Base-by-base conservation (phyloP, 1,140 invertebrate species). In the Sitophilus oryzae region DNA sequence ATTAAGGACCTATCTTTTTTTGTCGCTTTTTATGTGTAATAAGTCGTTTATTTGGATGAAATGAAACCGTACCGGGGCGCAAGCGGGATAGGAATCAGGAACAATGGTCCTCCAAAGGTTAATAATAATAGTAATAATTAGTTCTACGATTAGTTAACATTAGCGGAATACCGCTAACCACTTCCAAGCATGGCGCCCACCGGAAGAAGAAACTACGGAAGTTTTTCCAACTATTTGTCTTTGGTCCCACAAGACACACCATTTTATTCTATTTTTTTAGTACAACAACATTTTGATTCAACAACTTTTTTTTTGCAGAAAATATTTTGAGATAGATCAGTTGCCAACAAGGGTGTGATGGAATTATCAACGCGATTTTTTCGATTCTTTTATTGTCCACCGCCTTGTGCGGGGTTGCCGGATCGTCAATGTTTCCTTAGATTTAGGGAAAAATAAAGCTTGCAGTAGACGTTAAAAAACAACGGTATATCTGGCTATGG, bases 301-400 rank as follows among this genome's bases (percentile, higher is more conserved):
- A 69, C 67, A 69, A 69, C 67, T 66, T 69, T 67, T n/a, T n/a
- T n/a, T n/a, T n/a, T n/a, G n/a, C n/a, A n/a, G 58, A 66, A 68
- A 66, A 68, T 64, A 66, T 54, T 64, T 64, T 63, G 52, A 11
- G 58, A 58, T 59, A 60, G 58, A 61, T 57, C 57, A 64, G 56
- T 36, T 63, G 66, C 64, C 60, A 68, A 68, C 66, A 63, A 67
- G 65, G 66, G 64, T n/a, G n/a, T n/a, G n/a, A n/a, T n/a, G 66
- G 64, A 52, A 35, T 45, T 51, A 43, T 61, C 41, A 65, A 62
- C 48, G 25, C 25, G 25, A 30, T 11, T 30, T 30, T n/a, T n/a
- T n/a, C n/a, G n/a, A 56, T 49, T 20, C 20, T 56, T 53, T 68
- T 68, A 67, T 68, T 66, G 65, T 68, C 66, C 66, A 68, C 66